phyloP scores from a whole-genome alignment of 2,113 vertebrate species.

The Serinus canaria region DNA sequence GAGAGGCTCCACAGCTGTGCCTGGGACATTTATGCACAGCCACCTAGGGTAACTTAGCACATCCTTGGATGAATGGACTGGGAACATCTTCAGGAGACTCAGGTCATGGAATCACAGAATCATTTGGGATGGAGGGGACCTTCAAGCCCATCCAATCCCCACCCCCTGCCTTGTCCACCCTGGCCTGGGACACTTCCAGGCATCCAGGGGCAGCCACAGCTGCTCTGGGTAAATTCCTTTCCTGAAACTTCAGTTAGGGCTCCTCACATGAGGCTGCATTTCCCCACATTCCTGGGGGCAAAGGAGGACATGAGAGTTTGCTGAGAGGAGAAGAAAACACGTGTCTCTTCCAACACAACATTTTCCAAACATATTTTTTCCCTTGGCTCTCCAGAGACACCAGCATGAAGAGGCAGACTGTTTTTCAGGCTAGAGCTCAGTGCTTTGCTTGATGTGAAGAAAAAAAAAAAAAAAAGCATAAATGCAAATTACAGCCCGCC shows the following conservation, averaged over 20 bases:
- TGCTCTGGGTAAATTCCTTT: neutral
- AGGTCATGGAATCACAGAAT: neutral
- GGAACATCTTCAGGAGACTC: neutral
- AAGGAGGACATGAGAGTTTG: conserved; percentile 33
- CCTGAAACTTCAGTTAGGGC: neutral
- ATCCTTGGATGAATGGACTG: neutral
- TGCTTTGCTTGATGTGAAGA: conserved; percentile 29
- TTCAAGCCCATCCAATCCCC: neutral
- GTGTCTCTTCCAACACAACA: conserved; percentile 41
- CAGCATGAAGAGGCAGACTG: conserved; percentile 56
- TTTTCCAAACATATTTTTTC: conserved; percentile 22
- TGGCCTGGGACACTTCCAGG: neutral
- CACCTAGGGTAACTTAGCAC: neutral
- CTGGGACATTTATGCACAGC: neutral
- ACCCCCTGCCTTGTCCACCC: fast-evolving
- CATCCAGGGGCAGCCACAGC: neutral
- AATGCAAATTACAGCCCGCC: conserved; percentile 50
- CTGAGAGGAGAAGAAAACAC: conserved; percentile 28
- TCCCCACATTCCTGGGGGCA: neutral
- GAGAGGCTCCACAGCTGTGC: neutral
- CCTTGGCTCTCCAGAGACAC: conserved; percentile 55
- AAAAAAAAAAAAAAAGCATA: conserved; percentile 55
- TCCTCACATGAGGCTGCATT: neutral
- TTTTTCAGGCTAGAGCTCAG: conserved; percentile 31
- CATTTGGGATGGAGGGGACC: neutral